Evolutionary conservation across 2,113 vertebrate species (phyloP).

Genomic region (Saiga tatarica): DNA sequence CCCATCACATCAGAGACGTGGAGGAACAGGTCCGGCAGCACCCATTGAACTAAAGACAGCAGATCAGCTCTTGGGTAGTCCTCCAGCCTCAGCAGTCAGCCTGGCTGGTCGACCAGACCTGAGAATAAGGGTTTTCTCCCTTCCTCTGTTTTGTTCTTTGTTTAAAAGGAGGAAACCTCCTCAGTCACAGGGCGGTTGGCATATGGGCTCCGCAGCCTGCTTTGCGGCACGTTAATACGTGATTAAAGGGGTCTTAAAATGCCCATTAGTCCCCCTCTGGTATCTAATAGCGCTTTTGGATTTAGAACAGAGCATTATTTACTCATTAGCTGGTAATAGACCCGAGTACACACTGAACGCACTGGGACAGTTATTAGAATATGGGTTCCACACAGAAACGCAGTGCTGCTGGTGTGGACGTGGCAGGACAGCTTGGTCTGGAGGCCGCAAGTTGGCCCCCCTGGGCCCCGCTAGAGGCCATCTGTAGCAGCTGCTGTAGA

Average conservation of each 20-base stretch:
- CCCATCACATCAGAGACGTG: not conserved
- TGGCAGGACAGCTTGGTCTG: not conserved
- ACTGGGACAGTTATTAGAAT: conserved; percentile 2
- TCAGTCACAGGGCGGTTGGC: not conserved
- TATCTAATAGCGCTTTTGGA: conserved; percentile 64
- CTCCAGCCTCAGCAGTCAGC: not conserved
- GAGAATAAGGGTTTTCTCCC: not conserved
- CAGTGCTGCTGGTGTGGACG: not conserved
- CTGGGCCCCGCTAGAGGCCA: not conserved
- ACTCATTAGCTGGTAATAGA: conserved; percentile 73
- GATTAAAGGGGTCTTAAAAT: conserved; percentile 76
- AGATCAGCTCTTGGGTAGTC: not conserved
- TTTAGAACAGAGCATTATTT: conserved; percentile 76
- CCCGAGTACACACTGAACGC: not conserved
- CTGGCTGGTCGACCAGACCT: not conserved
- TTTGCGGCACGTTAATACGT: conserved; percentile 51
- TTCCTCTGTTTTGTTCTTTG: not conserved
- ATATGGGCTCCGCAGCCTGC: conserved; percentile 39
- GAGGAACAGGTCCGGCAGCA: fast-evolving
- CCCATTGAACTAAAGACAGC: not conserved
- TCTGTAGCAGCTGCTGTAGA: not conserved
- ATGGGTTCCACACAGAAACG: not conserved
- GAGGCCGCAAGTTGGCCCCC: not conserved
- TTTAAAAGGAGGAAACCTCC: not conserved
- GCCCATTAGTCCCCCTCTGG: conserved; percentile 72